A percentile compares a stretch with the other conserved stretches of the same genome.
Conservation (phyloP, 2,113 vertebrate species). For the Poeciliopsis prolifica region DNA sequence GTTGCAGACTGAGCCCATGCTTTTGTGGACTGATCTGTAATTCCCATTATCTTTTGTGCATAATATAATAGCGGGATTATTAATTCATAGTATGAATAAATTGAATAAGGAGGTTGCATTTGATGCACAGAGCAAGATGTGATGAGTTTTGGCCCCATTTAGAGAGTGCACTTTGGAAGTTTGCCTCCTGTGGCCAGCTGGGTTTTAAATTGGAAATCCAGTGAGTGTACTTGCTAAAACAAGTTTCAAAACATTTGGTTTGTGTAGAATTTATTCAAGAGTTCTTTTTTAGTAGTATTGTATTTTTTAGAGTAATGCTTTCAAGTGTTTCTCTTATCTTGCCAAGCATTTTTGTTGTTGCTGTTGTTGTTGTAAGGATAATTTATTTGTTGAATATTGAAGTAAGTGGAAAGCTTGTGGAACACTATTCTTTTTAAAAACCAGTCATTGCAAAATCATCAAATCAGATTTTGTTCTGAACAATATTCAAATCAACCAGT, state of each 20-base stretch:
- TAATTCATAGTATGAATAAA: slow-evolving; percentile 69
- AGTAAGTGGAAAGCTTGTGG: too few relatives aligned
- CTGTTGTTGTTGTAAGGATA: too few relatives aligned
- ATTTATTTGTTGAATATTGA: too few relatives aligned
- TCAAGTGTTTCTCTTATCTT: too few relatives aligned
- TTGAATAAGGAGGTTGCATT: slow-evolving; percentile 55
- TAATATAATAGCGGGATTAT: slow-evolving; percentile 63
- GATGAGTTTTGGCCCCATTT: slow-evolving; percentile 44
- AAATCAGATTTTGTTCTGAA: too few relatives aligned
- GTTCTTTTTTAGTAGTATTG: too few relatives aligned
- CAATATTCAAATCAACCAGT: too few relatives aligned
- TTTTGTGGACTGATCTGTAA: slow-evolving; percentile 62
- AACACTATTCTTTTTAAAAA: too few relatives aligned
- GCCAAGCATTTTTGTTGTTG: too few relatives aligned
- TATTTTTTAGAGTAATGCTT: too few relatives aligned
- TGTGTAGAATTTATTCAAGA: too few relatives aligned
- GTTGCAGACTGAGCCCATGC: slow-evolving; percentile 24
- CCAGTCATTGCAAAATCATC: too few relatives aligned
- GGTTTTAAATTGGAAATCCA: slow-evolving; percentile 14
- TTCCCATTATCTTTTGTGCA: slow-evolving; percentile 70
- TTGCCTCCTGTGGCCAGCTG: slow-evolving; percentile 10
- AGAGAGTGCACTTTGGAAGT: slow-evolving; percentile 11
- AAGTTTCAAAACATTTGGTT: background rate
- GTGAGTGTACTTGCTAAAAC: background rate
- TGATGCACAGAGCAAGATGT: slow-evolving; percentile 45